Base-by-base conservation (phyloP, 2,113 vertebrate genomes). In the Cacatua alba region DNA sequence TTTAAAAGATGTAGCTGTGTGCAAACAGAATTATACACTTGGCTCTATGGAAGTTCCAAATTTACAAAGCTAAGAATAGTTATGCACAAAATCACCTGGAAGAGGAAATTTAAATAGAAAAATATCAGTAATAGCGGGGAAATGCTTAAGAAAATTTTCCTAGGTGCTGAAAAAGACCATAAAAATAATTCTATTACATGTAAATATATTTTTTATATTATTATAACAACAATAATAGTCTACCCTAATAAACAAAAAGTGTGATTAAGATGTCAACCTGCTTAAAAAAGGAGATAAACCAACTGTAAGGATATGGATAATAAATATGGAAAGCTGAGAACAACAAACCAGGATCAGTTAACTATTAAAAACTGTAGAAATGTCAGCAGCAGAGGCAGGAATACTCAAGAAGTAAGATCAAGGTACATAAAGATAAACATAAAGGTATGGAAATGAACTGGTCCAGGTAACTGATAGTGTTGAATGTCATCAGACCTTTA, bases 1-100 rank as follows among this genome's bases (percentile, higher is more conserved):
- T 85, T 94, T 76, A 91, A 85, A 60, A 91, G 81, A 71, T 33
- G 25, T 26, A 91, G 94, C 90, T 85, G 65, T 23, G 52, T 62
- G 57, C 85, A 94, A 93, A 79, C 67, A 87, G 77, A 81, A 89
- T 87, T 91, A 68, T 18, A 59, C 0, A 0, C 57, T 79, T 52
- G 39, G 29, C 19, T 55, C 35, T 72, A 3, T 57, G 90, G 35
- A 95, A 93, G 26, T 44, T 94, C 52, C 67, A 79, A 13, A 63
- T 82, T 76, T 59, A 82, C 24, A 65, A 64, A 88, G 39, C 52
- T 49, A 62, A 62, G 59, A 79, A 82, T 9, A 33, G 29, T 62
- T 90, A 76, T 24, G 35, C 44, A 57, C 11, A 76, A 82, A 93
- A 93, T 65, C 62, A 90, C 17, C 6, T 82, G 18, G 46, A 78